Evolutionary conservation across 2,888 invertebrate species (phyloP).

Genomic region (Leucoptera coffeella): DNA sequence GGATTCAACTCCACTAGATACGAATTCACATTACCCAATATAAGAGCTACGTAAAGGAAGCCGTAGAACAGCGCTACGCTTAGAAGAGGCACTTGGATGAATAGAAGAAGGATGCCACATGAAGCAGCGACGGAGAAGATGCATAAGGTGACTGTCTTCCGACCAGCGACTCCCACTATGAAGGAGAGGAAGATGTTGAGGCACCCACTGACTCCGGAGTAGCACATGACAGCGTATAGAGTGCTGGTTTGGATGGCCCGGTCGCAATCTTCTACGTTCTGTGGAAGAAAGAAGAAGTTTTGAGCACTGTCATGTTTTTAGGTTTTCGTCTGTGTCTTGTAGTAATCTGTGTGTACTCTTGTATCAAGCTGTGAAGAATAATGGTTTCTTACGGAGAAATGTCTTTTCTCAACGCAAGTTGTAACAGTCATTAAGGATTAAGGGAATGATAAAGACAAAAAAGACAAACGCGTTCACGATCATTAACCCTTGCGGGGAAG

Average conservation of each 20-base stretch:
- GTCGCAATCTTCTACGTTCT: conserved; percentile 19
- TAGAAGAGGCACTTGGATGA: conserved; percentile 19
- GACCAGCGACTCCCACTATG: conserved; percentile 20
- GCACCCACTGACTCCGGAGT: conserved; percentile 17
- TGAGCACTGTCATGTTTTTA: too few species aligned
- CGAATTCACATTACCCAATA: conserved; percentile 28
- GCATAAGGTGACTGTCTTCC: conserved; percentile 17
- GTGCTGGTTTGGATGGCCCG: conserved; percentile 18
- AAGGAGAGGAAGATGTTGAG: conserved; percentile 20
- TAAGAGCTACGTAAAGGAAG: conserved; percentile 24
- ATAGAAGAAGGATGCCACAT: conserved; percentile 17
- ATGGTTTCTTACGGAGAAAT: too few species aligned
- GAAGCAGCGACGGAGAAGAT: conserved; percentile 15
- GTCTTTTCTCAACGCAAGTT: too few species aligned
- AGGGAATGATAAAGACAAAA: too few species aligned
- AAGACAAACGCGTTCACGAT: too few species aligned
- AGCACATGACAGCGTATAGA: conserved; percentile 26
- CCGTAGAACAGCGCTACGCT: conserved; percentile 25
- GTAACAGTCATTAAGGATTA: too few species aligned
- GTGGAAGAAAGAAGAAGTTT: conserved; percentile 9
- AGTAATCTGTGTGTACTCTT: too few species aligned
- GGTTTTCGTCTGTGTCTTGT: too few species aligned
- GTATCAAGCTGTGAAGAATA: too few species aligned
- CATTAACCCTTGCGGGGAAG: too few species aligned
- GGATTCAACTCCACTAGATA: conserved; percentile 33